Evolutionary conservation across 2,888 invertebrate species (phyloP).

Genomic region (Caenorhabditis sp.): DNA sequence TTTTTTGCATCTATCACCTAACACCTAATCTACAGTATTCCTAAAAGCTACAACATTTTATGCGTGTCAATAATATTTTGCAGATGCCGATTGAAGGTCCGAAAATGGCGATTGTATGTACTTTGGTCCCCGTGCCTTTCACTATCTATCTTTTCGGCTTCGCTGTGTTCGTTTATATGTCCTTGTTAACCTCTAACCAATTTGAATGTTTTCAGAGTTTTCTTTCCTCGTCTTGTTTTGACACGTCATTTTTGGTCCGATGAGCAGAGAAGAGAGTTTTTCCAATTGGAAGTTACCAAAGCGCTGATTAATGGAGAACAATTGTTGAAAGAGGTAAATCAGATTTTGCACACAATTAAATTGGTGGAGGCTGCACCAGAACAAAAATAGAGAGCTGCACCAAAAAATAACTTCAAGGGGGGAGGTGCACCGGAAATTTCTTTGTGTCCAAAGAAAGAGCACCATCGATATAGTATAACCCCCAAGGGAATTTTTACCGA

Average conservation of each 20-base stretch:
- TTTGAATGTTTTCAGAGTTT: conserved; percentile 54
- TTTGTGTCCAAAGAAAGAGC: no score
- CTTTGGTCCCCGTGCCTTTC: conserved; percentile 61
- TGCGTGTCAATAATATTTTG: no score
- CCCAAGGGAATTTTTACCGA: no score
- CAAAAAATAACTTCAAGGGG: no score
- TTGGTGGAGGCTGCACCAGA: no score
- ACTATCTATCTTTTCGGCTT: conserved; percentile 60
- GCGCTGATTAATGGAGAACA: conserved; percentile 36
- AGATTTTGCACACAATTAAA: no score
- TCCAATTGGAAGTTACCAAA: conserved; percentile 43
- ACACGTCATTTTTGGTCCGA: conserved; percentile 68
- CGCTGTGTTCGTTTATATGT: conserved; percentile 52
- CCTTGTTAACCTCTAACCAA: neutral
- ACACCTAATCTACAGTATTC: no score
- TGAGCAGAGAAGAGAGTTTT: conserved; percentile 59
- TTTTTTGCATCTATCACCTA: neutral
- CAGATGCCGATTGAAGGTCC: conserved; percentile 61
- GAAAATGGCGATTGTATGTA: conserved; percentile 55
- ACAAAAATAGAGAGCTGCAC: no score
- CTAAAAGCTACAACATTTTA: no score
- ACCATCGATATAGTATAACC: no score
- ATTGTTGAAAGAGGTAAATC: conserved; percentile 14
- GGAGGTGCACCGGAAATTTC: no score
- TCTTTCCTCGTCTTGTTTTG: conserved; percentile 65